Evolutionary conservation across 2,888 invertebrate species (phyloP).

Genomic region (Cepaea hortensis): DNA sequence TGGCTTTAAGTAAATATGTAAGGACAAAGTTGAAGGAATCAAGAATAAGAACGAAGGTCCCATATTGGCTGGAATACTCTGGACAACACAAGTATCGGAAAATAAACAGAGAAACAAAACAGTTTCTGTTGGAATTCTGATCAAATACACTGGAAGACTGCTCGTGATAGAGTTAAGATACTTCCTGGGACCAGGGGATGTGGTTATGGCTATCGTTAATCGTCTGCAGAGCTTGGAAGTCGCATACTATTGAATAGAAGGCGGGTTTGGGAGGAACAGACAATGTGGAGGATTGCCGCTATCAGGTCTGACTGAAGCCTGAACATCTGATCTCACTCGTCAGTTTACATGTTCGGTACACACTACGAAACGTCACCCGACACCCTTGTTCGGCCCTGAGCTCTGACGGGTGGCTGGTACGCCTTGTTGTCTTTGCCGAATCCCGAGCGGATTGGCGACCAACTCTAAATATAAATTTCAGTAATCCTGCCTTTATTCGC

Average conservation of each 20-base stretch:
- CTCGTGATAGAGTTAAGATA: background rate
- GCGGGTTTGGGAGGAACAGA: slow-evolving; percentile 25
- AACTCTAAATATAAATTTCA: slow-evolving; percentile 30
- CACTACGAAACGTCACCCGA: slow-evolving; percentile 24
- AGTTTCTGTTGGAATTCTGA: background rate
- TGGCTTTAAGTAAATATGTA: background rate
- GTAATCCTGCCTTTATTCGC: slow-evolving; percentile 41
- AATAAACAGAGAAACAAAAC: background rate
- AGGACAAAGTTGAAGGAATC: background rate
- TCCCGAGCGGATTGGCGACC: slow-evolving; percentile 27
- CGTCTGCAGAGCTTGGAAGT: slow-evolving; percentile 18
- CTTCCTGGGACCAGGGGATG: background rate
- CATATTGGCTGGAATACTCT: background rate
- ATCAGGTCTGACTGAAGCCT: background rate
- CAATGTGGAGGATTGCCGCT: slow-evolving; percentile 29
- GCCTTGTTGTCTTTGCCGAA: background rate
- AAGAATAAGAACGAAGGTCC: background rate
- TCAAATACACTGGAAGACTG: background rate
- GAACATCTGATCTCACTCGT: background rate
- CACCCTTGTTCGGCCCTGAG: slow-evolving; percentile 34
- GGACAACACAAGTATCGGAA: background rate
- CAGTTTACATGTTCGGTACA: slow-evolving; percentile 26
- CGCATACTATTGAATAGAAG: slow-evolving; percentile 32
- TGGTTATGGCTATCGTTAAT: slow-evolving; percentile 3
- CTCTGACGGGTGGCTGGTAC: slow-evolving; percentile 30